phyloP scores from a whole-genome alignment of 2,888 invertebrate genomes.

The Danaus chrysippus region DNA sequence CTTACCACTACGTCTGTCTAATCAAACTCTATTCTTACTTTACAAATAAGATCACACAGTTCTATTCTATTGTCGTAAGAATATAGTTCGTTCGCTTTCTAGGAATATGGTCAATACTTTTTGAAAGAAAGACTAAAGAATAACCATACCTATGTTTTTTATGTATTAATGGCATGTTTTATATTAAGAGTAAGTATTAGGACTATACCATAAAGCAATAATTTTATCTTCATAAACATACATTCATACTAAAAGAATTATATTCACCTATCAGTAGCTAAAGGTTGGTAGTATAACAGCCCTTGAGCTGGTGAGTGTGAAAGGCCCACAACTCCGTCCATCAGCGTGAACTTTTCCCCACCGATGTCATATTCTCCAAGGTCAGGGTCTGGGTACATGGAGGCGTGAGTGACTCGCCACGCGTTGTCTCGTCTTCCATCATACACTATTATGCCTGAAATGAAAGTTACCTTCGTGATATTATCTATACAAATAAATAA shows the following conservation, averaged over 20 bases:
- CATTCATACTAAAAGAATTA: slow-evolving; percentile 3
- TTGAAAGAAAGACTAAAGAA: too few relatives aligned
- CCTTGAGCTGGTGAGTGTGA: slow-evolving; percentile 82
- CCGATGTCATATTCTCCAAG: slow-evolving; percentile 86
- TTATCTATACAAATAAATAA: too few relatives aligned
- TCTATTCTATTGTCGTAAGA: too few relatives aligned
- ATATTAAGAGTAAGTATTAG: too few relatives aligned
- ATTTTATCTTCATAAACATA: background rate
- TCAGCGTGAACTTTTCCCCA: slow-evolving; percentile 83
- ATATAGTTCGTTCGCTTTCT: too few relatives aligned
- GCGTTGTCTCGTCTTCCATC: slow-evolving; percentile 87
- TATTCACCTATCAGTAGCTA: slow-evolving; percentile 83
- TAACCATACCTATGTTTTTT: too few relatives aligned
- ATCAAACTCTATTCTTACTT: too few relatives aligned
- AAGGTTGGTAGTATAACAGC: slow-evolving; percentile 84
- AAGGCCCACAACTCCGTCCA: slow-evolving; percentile 87
- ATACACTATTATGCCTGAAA: slow-evolving; percentile 76
- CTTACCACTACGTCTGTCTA: too few relatives aligned
- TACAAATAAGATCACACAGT: too few relatives aligned
- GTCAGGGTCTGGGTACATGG: slow-evolving; percentile 92
- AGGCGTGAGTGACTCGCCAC: slow-evolving; percentile 89
- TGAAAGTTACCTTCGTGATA: background rate
- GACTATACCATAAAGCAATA: too few relatives aligned
- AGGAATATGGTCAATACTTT: too few relatives aligned
- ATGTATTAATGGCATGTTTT: too few relatives aligned